phyloP scores from a whole-genome alignment of 2,888 invertebrate genomes.

The Phalangium opilio region DNA sequence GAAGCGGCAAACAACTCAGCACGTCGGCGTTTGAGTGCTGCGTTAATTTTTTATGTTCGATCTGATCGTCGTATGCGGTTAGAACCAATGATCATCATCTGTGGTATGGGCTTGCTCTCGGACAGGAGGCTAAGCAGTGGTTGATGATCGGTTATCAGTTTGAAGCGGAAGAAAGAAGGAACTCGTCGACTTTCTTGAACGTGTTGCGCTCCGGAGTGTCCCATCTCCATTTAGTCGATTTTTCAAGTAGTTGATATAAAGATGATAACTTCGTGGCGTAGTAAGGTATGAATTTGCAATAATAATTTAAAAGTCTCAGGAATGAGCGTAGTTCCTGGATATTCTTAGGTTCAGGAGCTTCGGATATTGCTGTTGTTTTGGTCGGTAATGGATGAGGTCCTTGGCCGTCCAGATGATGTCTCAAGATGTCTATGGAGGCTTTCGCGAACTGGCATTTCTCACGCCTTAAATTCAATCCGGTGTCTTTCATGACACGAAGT shows the following conservation, averaged over 20 bases:
- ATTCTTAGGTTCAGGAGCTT: conserved; percentile 22
- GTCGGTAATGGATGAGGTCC: conserved; percentile 20
- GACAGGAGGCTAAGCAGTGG: conserved; percentile 24
- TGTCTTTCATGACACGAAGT: no score
- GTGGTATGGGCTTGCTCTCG: conserved; percentile 16
- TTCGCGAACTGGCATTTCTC: no score
- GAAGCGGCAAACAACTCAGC: background rate
- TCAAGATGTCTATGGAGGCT: conserved; percentile 21
- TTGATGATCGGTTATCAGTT: conserved; percentile 30
- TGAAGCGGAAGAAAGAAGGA: conserved; percentile 26
- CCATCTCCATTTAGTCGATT: conserved; percentile 18
- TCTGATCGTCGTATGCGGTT: conserved; percentile 3
- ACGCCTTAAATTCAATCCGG: no score
- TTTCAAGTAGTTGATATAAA: conserved; percentile 19
- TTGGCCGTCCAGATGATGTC: conserved; percentile 18
- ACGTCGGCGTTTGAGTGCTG: conserved; percentile 4
- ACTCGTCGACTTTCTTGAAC: conserved; percentile 19
- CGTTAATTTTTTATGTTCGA: conserved; percentile 23
- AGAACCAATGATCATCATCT: no score
- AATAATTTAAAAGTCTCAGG: conserved; percentile 24
- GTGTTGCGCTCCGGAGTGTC: conserved; percentile 15
- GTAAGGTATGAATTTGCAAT: conserved; percentile 22
- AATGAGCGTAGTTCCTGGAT: conserved; percentile 22
- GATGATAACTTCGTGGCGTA: conserved; percentile 20
- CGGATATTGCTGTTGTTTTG: conserved; percentile 21